Evolutionary conservation across 2,113 vertebrate genomes (phyloP).

Genomic region (Rallus limicola): DNA sequence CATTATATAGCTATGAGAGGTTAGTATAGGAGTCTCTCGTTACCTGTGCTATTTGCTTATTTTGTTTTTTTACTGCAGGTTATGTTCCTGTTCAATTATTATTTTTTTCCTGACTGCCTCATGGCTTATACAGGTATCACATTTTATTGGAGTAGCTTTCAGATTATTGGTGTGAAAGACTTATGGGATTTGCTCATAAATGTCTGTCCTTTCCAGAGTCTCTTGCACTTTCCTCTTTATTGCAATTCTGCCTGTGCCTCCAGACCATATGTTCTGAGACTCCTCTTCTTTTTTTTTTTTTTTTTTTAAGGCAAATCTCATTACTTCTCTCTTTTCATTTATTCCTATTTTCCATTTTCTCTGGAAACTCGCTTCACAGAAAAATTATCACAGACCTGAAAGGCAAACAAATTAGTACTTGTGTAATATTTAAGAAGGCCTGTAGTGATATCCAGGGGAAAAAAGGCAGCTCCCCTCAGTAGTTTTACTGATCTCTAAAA

Average conservation of each 20-base stretch:
- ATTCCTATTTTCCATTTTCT: neutral
- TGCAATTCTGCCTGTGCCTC: conserved; percentile 10
- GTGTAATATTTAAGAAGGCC: neutral
- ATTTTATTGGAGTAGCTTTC: conserved; percentile 38
- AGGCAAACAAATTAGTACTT: neutral
- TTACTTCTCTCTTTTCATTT: neutral
- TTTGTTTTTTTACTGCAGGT: neutral
- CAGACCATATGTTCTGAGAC: neutral
- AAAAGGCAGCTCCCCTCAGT: neutral
- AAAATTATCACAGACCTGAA: neutral
- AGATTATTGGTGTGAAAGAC: conserved; percentile 40
- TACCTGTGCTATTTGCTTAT: neutral
- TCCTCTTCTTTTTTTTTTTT: neutral
- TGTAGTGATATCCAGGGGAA: neutral
- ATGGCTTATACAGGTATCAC: neutral
- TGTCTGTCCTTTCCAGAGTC: neutral
- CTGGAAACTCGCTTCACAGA: neutral
- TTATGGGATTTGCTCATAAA: conserved; percentile 42
- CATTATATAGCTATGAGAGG: neutral
- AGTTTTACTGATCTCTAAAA: neutral
- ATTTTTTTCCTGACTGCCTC: neutral
- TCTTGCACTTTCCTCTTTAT: conserved; percentile 5
- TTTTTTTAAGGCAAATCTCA: neutral
- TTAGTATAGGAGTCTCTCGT: neutral
- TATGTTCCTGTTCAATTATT: neutral